Evolutionary conservation across 1,140 invertebrate species (phyloP), one percentile per base, ranked within the genome.

Genomic region (Monochamus saltuarius): DNA sequence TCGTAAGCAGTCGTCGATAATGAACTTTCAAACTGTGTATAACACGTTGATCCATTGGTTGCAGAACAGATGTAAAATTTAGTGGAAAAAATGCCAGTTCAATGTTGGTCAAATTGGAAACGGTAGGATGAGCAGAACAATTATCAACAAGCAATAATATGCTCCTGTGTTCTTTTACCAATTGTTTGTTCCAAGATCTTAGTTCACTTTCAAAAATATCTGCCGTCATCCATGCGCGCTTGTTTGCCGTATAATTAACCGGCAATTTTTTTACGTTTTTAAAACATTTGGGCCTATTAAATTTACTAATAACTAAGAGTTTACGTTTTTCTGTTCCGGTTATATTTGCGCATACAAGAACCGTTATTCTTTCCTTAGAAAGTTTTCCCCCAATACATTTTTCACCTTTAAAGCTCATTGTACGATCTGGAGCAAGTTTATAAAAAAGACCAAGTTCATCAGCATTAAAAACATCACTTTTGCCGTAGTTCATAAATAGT

Each of bases 21-120:
- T 6, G 22, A 29, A 29, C 22, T 29, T 29, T 29, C 22, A 29
- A 29, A 29, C 22, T 7, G 2, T 43, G 40, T 43, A 80, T 82
- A n/a, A 81, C 67, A 42, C 77, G 74, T 66, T 77, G 75, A 64
- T 80, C 75, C 70, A 82, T 75, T 56, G 78, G 77, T 64, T 82
- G 77, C 40, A 81, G 63, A 43, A 75, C 59, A 46, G 70, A 73
- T 39, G 79, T 80, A 8, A 71, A 75, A 68, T 81, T 80, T 54
- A 74, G 62, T 50, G 78, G 78, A 14, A 80, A 61, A 72, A 75
- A 77, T 14, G 62, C 63, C 0, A 76, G 29, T 52, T 75, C 73
- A 43, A 80, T 74, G 67, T 73, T 72, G 62, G 64, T 66, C 52
- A 75, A 65, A 53, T 78, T 68, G 39, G 64, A 50, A 66, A 73